Conservation (phyloP, 2,888 invertebrate species). For the Agrenia bidenticulata region DNA sequence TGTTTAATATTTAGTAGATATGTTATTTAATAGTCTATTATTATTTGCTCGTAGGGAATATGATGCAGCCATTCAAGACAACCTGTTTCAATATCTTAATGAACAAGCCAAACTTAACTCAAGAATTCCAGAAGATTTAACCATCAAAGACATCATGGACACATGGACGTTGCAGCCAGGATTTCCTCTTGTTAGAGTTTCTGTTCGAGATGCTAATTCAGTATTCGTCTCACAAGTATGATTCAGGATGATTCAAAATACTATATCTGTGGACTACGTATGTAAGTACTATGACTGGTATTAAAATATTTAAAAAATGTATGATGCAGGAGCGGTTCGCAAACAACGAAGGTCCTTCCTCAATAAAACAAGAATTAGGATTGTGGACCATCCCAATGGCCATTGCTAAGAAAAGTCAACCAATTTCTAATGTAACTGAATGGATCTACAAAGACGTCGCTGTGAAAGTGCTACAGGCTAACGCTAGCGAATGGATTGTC, state of each 20-base stretch:
- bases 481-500: constrained; percentile 43
- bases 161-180: constrained; percentile 50
- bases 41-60: constrained; percentile 28
- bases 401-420: constrained; percentile 10
- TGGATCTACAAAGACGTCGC: constrained; percentile 44
- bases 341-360: constrained; percentile 3
- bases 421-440: not conserved
- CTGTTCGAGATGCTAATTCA: constrained; percentile 19
- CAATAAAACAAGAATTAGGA: not conserved
- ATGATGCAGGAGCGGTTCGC: constrained; percentile 8
- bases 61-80: constrained; percentile 41
- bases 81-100: constrained; percentile 37
- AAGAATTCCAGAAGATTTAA: constrained; percentile 32
- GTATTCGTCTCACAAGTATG: constrained; percentile 46
- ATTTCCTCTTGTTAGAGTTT: constrained; percentile 47
- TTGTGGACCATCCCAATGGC: constrained; percentile 44
- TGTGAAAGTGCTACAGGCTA: constrained; percentile 27
- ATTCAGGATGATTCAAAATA: not conserved
- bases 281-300: not conserved
- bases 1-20: too few species aligned
- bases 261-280: not conserved
- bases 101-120: constrained; percentile 19
- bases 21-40: not conserved
- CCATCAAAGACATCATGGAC: constrained; percentile 50
- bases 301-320: not conserved